Conservation (phyloP, 1,140 invertebrate genomes). For the Bathynomus jamesi region DNA sequence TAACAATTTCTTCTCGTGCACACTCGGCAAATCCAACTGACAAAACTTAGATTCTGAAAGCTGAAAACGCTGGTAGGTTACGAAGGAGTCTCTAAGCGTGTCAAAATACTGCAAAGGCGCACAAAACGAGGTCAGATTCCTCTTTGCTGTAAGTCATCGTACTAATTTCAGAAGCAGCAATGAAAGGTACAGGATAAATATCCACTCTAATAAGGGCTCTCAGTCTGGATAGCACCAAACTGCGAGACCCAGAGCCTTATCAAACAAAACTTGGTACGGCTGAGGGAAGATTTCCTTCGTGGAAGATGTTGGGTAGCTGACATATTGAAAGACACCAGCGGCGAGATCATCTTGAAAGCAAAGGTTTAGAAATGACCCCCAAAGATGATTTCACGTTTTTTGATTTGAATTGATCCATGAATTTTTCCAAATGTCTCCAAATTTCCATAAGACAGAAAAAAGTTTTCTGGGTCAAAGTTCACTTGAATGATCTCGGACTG, state of each 20-base stretch:
- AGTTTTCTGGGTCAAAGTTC: conserved; percentile 43
- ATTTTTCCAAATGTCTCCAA: too few species aligned
- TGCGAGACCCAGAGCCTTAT: conserved; percentile 53
- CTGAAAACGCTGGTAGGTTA: conserved; percentile 54
- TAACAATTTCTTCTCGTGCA: conserved; percentile 38
- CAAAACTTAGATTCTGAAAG: conserved; percentile 58
- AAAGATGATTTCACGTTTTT: too few species aligned
- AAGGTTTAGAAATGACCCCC: not conserved
- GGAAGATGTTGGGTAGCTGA: conserved; percentile 37
- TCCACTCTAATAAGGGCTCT: conserved; percentile 62
- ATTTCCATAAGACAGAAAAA: too few species aligned
- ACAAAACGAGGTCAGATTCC: too few species aligned
- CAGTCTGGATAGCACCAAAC: conserved; percentile 79
- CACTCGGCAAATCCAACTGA: conserved; percentile 49
- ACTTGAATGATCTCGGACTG: conserved; percentile 40
- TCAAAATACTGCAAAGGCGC: conserved; percentile 61
- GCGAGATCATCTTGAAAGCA: conserved; percentile 66
- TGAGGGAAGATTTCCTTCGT: conserved; percentile 13
- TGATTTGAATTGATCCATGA: too few species aligned
- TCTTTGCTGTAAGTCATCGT: too few species aligned
- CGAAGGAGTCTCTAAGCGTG: conserved; percentile 51
- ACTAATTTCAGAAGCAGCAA: conserved; percentile 38
- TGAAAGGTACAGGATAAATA: conserved; percentile 65
- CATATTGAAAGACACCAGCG: conserved; percentile 69
- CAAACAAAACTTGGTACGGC: conserved; percentile 41